Evolutionary conservation across 2,888 invertebrate species (phyloP), one percentile per base, ranked within the genome.

Genomic region (Eupithecia inturbata): DNA sequence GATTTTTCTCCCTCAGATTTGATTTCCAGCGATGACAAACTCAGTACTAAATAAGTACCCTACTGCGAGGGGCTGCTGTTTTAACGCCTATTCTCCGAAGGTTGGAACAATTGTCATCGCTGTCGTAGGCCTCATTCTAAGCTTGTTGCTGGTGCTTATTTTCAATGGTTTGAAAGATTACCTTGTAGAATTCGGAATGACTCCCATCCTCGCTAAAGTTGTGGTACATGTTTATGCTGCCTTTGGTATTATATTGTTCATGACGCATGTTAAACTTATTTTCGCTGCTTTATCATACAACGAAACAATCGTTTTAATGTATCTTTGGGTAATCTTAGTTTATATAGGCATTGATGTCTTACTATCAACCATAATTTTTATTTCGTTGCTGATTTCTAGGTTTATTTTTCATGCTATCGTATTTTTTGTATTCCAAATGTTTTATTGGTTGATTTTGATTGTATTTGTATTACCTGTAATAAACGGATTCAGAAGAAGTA

Each of bases 401-500:
- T 53, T 78, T 7, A 26, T 70, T 62, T 45, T 70, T 12, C 6
- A 78, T 16, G 3, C 82, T 16, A 22, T 82, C 0, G 3, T 76
- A 4, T 64, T 84, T 36, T 64, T 84, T 4, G 7, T 83, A 14
- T 67, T 78, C 22, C 82, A 85, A 80, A 1, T 82, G 26, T 36
- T 82, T 3, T 86, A 84, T 73, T 91, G 91, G 89, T 41, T 84
- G 16, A 60, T 84, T 73, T 74, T 88, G 49, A 87, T 85, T 75
- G 19, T 75, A 31, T 82, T 82, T 72, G 68, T 89, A 45, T 82
- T 91, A 31, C 85, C 89, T 16, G 83, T 86, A 26, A 84, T 91
- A 10, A 91, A 91, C 77, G 91, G 91, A 62, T 89, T 88, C 71
- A 87, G 91, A 70, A 82, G 79, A 80, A 89, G 80, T 82, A 89